Conservation (phyloP, 2,888 invertebrate genomes). For the Chaetoderma sp. region DNA sequence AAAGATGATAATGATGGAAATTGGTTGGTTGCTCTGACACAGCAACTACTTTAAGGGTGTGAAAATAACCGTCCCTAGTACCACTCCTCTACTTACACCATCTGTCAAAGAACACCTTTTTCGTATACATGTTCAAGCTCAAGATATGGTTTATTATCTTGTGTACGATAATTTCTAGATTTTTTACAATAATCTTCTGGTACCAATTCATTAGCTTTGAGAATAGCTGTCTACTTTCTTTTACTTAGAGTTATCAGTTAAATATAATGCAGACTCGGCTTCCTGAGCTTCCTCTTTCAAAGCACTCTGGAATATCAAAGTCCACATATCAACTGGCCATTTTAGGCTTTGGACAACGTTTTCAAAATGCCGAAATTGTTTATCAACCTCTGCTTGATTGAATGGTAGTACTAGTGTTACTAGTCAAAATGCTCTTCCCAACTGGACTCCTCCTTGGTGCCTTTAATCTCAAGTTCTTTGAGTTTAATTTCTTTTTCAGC, state of each 20-base stretch:
- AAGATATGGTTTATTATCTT: slow-evolving; percentile 24
- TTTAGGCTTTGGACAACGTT: slow-evolving; percentile 23
- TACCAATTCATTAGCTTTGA: slow-evolving; percentile 35
- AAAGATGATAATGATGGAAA: no score
- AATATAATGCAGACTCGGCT: slow-evolving; percentile 16
- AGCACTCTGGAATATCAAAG: slow-evolving; percentile 29
- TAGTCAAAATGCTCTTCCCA: no score
- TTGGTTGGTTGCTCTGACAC: no score
- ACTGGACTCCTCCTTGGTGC: no score
- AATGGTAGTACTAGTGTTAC: slow-evolving; percentile 27
- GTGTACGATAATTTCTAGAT: slow-evolving; percentile 27
- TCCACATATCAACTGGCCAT: slow-evolving; percentile 26
- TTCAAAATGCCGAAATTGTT: slow-evolving; percentile 31
- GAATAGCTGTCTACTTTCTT: slow-evolving; percentile 22
- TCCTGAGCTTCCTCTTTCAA: slow-evolving; percentile 30
- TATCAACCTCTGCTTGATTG: slow-evolving; percentile 19
- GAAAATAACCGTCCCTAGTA: no score
- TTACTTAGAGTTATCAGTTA: slow-evolving; percentile 22
- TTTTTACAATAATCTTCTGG: slow-evolving; percentile 37
- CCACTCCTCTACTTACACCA: no score
- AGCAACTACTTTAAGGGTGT: no score
- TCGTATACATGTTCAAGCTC: slow-evolving; percentile 33
- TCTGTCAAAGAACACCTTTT: slow-evolving; percentile 18
- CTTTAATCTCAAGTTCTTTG: no score
- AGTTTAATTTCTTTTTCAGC: no score